Evolutionary conservation across 1,140 invertebrate species (phyloP), one percentile per base, ranked within the genome.

Genomic region (Drosophila kikkawai): DNA sequence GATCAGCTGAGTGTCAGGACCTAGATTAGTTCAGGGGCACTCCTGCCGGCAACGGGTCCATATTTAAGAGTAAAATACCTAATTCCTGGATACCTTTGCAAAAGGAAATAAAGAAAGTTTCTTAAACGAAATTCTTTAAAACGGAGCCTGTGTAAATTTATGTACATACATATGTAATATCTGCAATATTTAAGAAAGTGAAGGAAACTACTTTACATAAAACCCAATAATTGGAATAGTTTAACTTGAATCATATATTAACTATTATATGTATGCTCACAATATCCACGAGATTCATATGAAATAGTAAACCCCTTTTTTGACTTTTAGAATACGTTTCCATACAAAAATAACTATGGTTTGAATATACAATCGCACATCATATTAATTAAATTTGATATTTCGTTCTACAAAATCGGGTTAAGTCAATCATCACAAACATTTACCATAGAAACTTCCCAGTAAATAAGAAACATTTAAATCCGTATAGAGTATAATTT

Each of bases 401-500:
- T 22, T 22, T 47, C 19, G n/a, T 41, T n/a, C 12, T n/a, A 41
- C 15, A 41, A 41, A 41, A n/a, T 41, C 39, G 39, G 7, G 0
- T 7, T 6, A 29, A 29, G 17, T 19, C 12, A 26, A 47, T 19
- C 11, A 36, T 19, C 7, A 36, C 1, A 37, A 22, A 42, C 39
- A 57, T 39, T 26, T 4, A 15, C 8, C 11, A 37, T 29, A 1
- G 6, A 9, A 29, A 22, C 0, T 17, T 7, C 44, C 66, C 29
- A 51, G 8, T 22, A 42, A 42, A 41, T 50, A 59, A 41, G 22
- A 22, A 15, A 29, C 7, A 37, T 15, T 8, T 29, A 7, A 19
- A 7, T 22, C 29, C 55, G n/a, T 58, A 11, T 74, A 75, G 48
- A 75, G 65, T 88, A 80, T 87, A 88, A 80, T 87, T 84, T 88